A percentile compares a stretch with the other conserved stretches of the same genome.
phyloP scores from a whole-genome alignment of 1,140 invertebrate genomes.

The Pantala flavescens region DNA sequence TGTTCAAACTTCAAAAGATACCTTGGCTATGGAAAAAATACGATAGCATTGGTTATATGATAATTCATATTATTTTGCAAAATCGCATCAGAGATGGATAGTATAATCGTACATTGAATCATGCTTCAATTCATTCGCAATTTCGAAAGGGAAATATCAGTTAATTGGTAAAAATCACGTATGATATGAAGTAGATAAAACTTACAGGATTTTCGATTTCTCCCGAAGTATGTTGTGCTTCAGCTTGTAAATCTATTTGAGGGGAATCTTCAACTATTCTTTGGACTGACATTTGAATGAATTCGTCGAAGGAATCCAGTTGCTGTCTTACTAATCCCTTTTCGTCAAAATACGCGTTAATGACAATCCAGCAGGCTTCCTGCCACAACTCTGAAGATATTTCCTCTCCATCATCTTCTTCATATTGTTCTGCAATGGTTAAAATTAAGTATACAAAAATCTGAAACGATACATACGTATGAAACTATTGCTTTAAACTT shows the following conservation, averaged over 20 bases:
- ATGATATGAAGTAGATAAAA: constrained; percentile 18
- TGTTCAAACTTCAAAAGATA: constrained; percentile 96
- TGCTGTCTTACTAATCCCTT: constrained; percentile 98
- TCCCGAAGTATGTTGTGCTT: constrained; percentile 88
- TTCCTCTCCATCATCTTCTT: constrained; percentile 73
- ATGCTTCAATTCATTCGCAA: no score
- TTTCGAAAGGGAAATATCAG: no score
- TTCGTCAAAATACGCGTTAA: constrained; percentile 98
- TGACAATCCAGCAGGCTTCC: constrained; percentile 99
- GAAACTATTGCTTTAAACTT: background rate
- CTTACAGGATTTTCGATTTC: constrained; percentile 81
- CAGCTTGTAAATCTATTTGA: constrained; percentile 92
- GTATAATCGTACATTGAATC: no score
- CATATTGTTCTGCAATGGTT: constrained; percentile 47
- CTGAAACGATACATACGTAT: background rate
- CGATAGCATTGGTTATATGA: constrained; percentile 20
- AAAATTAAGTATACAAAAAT: background rate
- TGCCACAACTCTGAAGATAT: constrained; percentile 95
- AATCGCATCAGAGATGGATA: background rate
- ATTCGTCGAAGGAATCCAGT: constrained; percentile 98
- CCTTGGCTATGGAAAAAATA: constrained; percentile 48
- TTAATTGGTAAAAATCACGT: no score
- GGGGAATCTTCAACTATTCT: constrained; percentile 97
- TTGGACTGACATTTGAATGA: constrained; percentile 99
- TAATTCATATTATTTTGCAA: background rate